Conservation (phyloP, 2,888 invertebrate species). For the Sylvicola cinctus region DNA sequence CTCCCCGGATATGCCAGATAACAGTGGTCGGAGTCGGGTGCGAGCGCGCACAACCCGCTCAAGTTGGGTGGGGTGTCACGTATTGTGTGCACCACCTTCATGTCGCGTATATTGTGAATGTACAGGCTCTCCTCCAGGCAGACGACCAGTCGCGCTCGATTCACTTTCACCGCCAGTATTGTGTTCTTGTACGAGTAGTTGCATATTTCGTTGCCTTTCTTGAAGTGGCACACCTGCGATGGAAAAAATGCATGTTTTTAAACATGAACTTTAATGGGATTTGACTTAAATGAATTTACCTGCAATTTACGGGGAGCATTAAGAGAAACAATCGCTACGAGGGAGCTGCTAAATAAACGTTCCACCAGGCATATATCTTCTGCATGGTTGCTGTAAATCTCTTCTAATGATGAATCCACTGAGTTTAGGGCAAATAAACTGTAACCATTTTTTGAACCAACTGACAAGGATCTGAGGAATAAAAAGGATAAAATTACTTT, state of each 20-base stretch:
- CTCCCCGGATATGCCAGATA: constrained; percentile 95
- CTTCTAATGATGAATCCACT: constrained; percentile 61
- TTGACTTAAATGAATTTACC: constrained; percentile 9
- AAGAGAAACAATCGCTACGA: constrained; percentile 86
- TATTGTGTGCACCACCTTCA: constrained; percentile 96
- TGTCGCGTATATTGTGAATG: constrained; percentile 95
- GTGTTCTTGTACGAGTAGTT: constrained; percentile 91
- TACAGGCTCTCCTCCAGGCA: constrained; percentile 94
- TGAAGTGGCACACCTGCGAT: constrained; percentile 81
- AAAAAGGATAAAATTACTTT: no score
- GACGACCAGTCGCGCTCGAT: constrained; percentile 85
- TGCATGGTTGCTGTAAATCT: constrained; percentile 70
- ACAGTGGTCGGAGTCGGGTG: constrained; percentile 74
- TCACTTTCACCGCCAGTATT: constrained; percentile 85
- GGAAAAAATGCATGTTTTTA: constrained; percentile 4
- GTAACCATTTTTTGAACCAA: constrained; percentile 82
- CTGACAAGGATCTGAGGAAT: constrained; percentile 66
- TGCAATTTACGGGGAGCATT: constrained; percentile 60
- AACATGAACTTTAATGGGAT: not conserved
- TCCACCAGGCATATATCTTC: constrained; percentile 86
- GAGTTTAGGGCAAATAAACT: constrained; percentile 67
- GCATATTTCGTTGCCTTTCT: constrained; percentile 94
- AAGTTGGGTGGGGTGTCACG: constrained; percentile 94
- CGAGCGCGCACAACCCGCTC: constrained; percentile 77
- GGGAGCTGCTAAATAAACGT: constrained; percentile 87